A percentile compares a stretch with the other conserved stretches of the same genome.
Conservation (phyloP, 2,888 invertebrate genomes). For the Drosophila recens region DNA sequence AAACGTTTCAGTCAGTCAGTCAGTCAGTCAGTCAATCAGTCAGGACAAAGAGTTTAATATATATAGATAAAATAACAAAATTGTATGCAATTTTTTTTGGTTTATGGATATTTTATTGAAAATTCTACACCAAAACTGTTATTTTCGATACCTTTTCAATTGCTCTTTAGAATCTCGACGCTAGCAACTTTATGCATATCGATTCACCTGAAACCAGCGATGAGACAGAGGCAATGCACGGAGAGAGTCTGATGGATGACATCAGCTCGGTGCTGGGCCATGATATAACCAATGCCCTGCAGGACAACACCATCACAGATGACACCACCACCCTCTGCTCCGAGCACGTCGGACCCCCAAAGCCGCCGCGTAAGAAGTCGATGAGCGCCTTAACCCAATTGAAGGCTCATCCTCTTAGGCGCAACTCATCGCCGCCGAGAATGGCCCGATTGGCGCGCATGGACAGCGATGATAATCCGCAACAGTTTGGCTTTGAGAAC, state of each 20-base stretch:
- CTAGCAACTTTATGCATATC: slow-evolving; percentile 89
- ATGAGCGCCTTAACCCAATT: slow-evolving; percentile 51
- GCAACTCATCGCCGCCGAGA: slow-evolving; percentile 86
- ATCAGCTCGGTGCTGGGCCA: slow-evolving; percentile 91
- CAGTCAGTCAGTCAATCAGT: too few species aligned
- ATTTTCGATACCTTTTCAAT: background rate
- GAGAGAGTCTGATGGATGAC: slow-evolving; percentile 92
- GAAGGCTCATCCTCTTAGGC: slow-evolving; percentile 83
- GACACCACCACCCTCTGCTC: slow-evolving; percentile 90
- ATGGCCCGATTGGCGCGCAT: slow-evolving; percentile 86
- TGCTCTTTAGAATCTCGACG: slow-evolving; percentile 83
- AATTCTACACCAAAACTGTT: too few species aligned
- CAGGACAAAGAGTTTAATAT: too few species aligned
- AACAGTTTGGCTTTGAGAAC: slow-evolving; percentile 90
- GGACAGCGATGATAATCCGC: slow-evolving; percentile 84
- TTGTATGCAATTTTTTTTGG: too few species aligned
- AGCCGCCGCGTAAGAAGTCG: slow-evolving; percentile 74
- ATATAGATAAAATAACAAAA: too few species aligned
- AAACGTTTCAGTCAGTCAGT: too few species aligned
- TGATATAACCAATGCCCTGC: slow-evolving; percentile 89
- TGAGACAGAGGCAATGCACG: slow-evolving; percentile 90
- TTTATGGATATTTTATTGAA: too few species aligned
- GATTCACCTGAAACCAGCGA: slow-evolving; percentile 94
- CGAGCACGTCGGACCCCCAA: slow-evolving; percentile 68
- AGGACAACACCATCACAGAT: slow-evolving; percentile 89